Conservation (phyloP, 2,888 invertebrate genomes). For the Volucella inflata region DNA sequence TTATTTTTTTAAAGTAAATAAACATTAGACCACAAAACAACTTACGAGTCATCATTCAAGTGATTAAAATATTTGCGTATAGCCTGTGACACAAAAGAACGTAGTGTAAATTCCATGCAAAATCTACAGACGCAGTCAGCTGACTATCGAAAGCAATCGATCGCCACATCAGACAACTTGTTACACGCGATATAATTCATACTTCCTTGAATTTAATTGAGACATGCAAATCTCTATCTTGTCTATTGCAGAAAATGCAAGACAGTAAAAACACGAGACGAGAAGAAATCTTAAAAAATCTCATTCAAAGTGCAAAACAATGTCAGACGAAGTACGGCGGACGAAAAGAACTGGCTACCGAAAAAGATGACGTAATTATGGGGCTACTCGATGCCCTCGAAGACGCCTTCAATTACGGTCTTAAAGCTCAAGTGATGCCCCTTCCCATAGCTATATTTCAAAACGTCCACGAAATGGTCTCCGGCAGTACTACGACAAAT, state of each 20-base stretch:
- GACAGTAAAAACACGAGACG: conserved; percentile 67
- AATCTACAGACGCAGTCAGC: background rate
- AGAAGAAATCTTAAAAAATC: conserved; percentile 80
- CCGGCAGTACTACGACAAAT: conserved; percentile 83
- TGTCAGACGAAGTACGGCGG: conserved; percentile 95
- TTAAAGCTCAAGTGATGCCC: conserved; percentile 86
- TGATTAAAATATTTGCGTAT: background rate
- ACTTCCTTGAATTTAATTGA: background rate
- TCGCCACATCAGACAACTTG: conserved; percentile 11
- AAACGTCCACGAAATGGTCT: conserved; percentile 90
- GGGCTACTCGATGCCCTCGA: conserved; percentile 90
- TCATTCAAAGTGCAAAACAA: conserved; percentile 79
- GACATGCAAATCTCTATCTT: conserved; percentile 6
- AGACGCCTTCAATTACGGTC: conserved; percentile 90
- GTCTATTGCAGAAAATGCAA: conserved; percentile 29
- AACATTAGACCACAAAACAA: background rate
- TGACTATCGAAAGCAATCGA: background rate
- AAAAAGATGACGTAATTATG: conserved; percentile 87
- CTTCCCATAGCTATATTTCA: conserved; percentile 83
- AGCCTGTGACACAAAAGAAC: conserved; percentile 3
- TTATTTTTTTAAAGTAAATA: conserved; percentile 44
- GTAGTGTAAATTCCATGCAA: background rate
- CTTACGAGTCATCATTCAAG: background rate
- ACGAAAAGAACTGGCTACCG: conserved; percentile 94
- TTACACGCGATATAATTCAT: background rate